These are phyloP conservation scores for Heterodera carotae DNA, from an alignment of 1,140 invertebrate genomes.

Conservation along the genomic window DNA sequence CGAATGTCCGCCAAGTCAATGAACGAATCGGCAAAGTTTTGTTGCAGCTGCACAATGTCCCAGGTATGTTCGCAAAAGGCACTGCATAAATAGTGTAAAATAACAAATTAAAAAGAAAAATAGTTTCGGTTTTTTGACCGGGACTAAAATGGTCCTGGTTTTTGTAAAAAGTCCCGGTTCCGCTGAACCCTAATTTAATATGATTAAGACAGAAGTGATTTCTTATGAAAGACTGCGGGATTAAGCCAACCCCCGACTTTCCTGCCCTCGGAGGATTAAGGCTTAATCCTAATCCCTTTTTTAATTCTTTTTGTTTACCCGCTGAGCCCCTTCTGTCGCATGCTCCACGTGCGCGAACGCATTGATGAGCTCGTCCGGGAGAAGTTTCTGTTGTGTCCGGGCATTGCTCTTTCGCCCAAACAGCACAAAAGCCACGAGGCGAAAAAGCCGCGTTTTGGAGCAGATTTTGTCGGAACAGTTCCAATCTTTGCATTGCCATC, in stretches of 20 bases:
- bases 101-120: background rate
- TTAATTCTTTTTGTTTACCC: background rate
- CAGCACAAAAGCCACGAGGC: background rate
- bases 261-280: no score
- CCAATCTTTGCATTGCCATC: background rate
- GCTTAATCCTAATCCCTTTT: no score
- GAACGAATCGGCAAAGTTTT: conserved; percentile 31
- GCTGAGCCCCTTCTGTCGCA: background rate
- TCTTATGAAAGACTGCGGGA: no score
- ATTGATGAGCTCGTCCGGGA: background rate
- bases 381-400: background rate
- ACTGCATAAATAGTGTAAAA: conserved; percentile 18
- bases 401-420: background rate
- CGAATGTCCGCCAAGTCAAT: conserved; percentile 31
- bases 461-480: background rate
- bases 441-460: background rate
- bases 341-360: background rate
- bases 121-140: background rate
- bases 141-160: no score
- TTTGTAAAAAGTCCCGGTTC: no score
- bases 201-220: no score
- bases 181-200: no score
- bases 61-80: conserved; percentile 42
- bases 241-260: no score
- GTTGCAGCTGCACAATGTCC: conserved; percentile 29